These are phyloP conservation scores for Nymphalis c-album DNA, from an alignment of 2,888 invertebrate genomes.

Conservation along the genomic window DNA sequence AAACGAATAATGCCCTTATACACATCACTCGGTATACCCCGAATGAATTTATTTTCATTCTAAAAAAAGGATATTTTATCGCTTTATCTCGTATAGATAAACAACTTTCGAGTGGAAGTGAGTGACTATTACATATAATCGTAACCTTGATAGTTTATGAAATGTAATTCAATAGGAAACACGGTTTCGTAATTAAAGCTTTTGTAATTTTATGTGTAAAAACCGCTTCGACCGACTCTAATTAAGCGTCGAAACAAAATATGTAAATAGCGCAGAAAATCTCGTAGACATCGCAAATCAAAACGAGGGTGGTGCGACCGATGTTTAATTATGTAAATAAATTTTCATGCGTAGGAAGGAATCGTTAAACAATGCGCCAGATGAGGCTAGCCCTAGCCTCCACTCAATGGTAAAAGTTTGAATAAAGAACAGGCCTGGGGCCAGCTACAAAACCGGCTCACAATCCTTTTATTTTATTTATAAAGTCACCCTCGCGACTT, in stretches of 20 bases:
- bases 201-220: slow-evolving; percentile 31
- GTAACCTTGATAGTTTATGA: slow-evolving; percentile 5
- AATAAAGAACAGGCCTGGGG: slow-evolving; percentile 66
- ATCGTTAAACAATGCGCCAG: slow-evolving; percentile 74
- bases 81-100: slow-evolving; percentile 14
- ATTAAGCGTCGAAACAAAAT: slow-evolving; percentile 64
- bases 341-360: slow-evolving; percentile 75
- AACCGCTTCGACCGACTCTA: slow-evolving; percentile 45
- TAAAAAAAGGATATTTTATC: slow-evolving; percentile 1
- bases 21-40: neutral
- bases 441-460: slow-evolving; percentile 49
- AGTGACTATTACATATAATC: slow-evolving; percentile 19
- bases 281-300: slow-evolving; percentile 76
- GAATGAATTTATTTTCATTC: slow-evolving; percentile 5
- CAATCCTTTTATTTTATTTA: slow-evolving; percentile 56
- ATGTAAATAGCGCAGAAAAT: slow-evolving; percentile 69
- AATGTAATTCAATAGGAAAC: slow-evolving; percentile 2
- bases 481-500: slow-evolving; percentile 42
- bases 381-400: slow-evolving; percentile 53
- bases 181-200: slow-evolving; percentile 10
- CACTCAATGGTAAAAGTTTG: slow-evolving; percentile 67
- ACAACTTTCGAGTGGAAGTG: slow-evolving; percentile 13
- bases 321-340: slow-evolving; percentile 80
- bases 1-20: slow-evolving; percentile 21
- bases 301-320: slow-evolving; percentile 62